Evolutionary conservation across 2,797 vertebrate species (phyloP).

Genomic region (Propithecus perrieri): DNA sequence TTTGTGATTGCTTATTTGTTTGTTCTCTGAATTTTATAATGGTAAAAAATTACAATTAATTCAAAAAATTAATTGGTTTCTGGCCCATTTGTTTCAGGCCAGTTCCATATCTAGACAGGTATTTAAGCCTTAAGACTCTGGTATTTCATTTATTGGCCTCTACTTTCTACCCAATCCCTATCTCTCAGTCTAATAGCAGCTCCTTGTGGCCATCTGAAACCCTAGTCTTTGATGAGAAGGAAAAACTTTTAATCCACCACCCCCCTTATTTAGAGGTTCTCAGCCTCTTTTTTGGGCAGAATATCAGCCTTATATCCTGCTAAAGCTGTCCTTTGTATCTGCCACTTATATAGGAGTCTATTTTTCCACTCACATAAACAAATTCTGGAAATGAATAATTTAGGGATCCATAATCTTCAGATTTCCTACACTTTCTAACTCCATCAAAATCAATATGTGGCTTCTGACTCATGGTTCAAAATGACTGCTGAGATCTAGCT

Average conservation of each 20-base stretch:
- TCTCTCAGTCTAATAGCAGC: neutral
- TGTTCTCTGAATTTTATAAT: neutral
- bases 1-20: neutral
- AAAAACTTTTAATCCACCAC: neutral
- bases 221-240: neutral
- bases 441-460: neutral
- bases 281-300: neutral
- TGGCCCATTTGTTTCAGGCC: neutral
- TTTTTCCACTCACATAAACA: neutral
- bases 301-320: neutral
- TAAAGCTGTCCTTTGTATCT: neutral
- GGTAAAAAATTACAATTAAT: neutral
- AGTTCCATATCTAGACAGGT: neutral
- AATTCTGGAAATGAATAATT: slow-evolving; percentile 11
- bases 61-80: neutral
- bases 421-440: neutral
- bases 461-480: neutral
- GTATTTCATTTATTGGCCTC: neutral
- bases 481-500: neutral
- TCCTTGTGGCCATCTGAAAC: neutral
- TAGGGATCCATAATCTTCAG: neutral
- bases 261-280: neutral
- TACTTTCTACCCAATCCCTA: neutral
- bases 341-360: neutral
- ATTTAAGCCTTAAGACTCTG: slow-evolving; percentile 5